A percentile compares a stretch with the other conserved stretches of the same genome.
These are phyloP conservation scores for Drosophila conformis DNA, from an alignment of 2,888 invertebrate species.

Conservation along the genomic window DNA sequence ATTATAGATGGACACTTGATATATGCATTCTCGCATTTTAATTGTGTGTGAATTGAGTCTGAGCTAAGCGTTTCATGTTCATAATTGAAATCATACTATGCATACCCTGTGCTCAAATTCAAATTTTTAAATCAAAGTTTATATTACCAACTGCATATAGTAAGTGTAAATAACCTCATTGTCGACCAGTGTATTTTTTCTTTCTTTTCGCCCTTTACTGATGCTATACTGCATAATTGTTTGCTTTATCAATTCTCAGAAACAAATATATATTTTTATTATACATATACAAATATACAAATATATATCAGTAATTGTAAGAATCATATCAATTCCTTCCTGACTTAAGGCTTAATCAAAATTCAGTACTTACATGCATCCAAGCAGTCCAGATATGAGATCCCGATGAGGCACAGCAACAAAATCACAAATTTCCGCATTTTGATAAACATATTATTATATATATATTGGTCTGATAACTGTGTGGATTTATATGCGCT, in stretches of 20 bases:
- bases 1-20: conserved; percentile 20
- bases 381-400: conserved; percentile 29
- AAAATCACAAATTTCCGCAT: conserved; percentile 35
- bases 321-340: background rate
- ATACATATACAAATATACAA: background rate
- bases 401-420: conserved; percentile 37
- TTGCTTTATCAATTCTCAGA: conserved; percentile 35
- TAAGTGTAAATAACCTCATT: background rate
- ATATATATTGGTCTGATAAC: conserved; percentile 9
- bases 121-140: background rate
- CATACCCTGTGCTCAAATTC: conserved; percentile 7
- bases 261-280: background rate
- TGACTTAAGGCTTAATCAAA: background rate
- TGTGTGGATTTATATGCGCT: conserved; percentile 3
- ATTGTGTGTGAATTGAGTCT: conserved; percentile 36
- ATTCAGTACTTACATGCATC: conserved; percentile 46
- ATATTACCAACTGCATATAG: background rate
- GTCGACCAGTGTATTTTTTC: background rate
- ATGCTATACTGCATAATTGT: background rate
- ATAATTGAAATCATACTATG: conserved; percentile 19
- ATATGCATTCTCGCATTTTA: conserved; percentile 32
- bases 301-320: background rate
- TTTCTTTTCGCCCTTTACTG: background rate
- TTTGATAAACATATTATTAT: conserved; percentile 14
- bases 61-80: conserved; percentile 38